Conservation (phyloP, 1,140 invertebrate genomes). For the Lutraria rhynchaena region DNA sequence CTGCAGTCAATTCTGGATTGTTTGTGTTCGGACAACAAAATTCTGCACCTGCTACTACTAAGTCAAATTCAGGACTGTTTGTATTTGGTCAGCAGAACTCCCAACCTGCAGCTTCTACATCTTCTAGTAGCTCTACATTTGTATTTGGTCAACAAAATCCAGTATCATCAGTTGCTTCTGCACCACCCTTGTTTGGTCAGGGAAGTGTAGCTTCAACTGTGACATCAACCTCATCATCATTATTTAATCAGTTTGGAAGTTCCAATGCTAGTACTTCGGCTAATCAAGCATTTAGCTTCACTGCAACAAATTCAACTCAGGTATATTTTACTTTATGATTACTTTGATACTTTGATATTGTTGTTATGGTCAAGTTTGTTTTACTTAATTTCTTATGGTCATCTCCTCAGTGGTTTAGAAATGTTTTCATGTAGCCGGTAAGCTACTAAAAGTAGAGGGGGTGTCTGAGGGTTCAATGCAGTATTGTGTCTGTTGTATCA, state of each 20-base stretch:
- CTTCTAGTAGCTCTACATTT: background rate
- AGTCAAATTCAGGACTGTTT: background rate
- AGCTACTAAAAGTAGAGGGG: too few relatives aligned
- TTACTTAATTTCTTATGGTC: too few relatives aligned
- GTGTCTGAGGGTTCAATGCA: too few relatives aligned
- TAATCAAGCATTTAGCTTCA: constrained; percentile 1
- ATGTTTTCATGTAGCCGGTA: too few relatives aligned
- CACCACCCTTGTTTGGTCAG: constrained; percentile 21
- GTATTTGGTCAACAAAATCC: constrained; percentile 1
- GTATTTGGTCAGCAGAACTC: constrained; percentile 31
- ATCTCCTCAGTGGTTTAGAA: too few relatives aligned
- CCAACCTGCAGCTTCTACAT: background rate
- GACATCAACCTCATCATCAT: background rate
- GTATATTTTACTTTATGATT: background rate
- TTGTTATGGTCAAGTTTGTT: too few relatives aligned
- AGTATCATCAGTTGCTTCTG: background rate
- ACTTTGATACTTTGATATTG: background rate
- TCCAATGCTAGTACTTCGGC: background rate
- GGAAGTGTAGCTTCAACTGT: background rate
- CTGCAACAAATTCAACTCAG: background rate
- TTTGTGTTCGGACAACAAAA: constrained; percentile 37
- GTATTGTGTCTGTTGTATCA: too few relatives aligned
- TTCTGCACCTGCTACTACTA: background rate
- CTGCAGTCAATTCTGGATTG: background rate
- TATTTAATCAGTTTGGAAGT: constrained; percentile 30